Evolutionary conservation across 1,140 invertebrate genomes (phyloP).

Genomic region (Luehdorfia chinensis): DNA sequence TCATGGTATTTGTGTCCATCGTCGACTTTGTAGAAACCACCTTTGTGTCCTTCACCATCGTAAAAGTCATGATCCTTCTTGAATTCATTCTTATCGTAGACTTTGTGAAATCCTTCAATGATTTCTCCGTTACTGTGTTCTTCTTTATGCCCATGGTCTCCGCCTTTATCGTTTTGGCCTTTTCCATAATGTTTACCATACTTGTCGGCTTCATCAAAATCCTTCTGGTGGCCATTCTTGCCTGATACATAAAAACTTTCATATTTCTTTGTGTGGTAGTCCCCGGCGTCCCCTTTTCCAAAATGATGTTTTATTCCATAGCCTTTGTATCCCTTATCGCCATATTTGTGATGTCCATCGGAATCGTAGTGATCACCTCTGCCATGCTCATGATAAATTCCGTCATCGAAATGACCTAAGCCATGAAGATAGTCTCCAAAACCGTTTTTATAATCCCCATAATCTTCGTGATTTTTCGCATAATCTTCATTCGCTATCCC

Average conservation of each 20-base stretch:
- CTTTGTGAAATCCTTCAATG: slow-evolving; percentile 82
- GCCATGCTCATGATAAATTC: slow-evolving; percentile 38
- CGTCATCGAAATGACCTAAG: slow-evolving; percentile 42
- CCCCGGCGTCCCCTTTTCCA: slow-evolving; percentile 48
- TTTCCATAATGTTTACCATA: slow-evolving; percentile 61
- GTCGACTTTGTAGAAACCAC: slow-evolving; percentile 78
- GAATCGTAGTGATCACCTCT: slow-evolving; percentile 49
- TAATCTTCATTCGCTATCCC: slow-evolving; percentile 59
- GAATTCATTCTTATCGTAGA: slow-evolving; percentile 83
- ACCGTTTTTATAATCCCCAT: slow-evolving; percentile 38
- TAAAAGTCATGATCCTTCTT: slow-evolving; percentile 84
- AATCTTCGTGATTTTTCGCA: slow-evolving; percentile 52
- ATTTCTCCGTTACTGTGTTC: slow-evolving; percentile 81
- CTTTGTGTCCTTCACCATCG: slow-evolving; percentile 79
- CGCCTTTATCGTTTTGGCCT: slow-evolving; percentile 79
- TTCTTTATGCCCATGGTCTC: slow-evolving; percentile 81
- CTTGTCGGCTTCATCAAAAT: slow-evolving; percentile 40
- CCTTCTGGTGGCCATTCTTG: slow-evolving; percentile 40
- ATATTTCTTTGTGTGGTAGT: slow-evolving; percentile 59
- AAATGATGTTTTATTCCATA: slow-evolving; percentile 51
- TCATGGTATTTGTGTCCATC: slow-evolving; percentile 69
- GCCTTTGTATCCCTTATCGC: slow-evolving; percentile 64
- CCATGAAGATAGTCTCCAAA: slow-evolving; percentile 53
- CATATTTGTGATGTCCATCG: slow-evolving; percentile 46
- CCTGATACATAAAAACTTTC: slow-evolving; percentile 45